Evolutionary conservation across 2,113 vertebrate genomes (phyloP), one percentile per base, ranked within the genome.

Genomic region (Cyphotilapia sp.): DNA sequence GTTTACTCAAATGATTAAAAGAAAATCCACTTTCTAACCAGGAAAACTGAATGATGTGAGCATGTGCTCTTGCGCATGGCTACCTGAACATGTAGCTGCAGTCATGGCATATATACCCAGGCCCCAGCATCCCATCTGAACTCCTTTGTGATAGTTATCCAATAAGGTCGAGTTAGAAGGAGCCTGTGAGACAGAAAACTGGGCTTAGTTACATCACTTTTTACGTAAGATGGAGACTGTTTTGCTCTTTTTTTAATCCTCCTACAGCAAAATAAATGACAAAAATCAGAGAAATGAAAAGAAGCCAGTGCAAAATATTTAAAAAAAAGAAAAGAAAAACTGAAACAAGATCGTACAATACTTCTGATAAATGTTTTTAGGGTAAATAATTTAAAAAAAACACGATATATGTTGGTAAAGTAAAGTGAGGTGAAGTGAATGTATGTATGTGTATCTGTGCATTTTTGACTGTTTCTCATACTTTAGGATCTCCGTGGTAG

Each of bases 71-170:
- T 66, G 22, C 3, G 5, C 38, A n/a, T 76, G 27, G 59, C 69
- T 92, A 99, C 98, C 98, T 94, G 99, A 99, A 93, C 98, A 99
- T 40, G 97, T 95, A 0, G 99, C 98, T 81, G 98, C 98, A 4
- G 98, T 99, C 92, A 98, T 95, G 71, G 99, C 98, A 14, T 99
- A 99, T 51, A 99, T 98, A n/a, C 98, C 98, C 89, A 99, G 95
- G 1, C 98, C 99, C 99, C 99, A 99, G 91, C 98, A 99, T 13
- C 98, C 99, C 98, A 99, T 99, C 96, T 99, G 98, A 81, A 99
- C 98, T 2, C 99, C 99, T 9, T 90, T 96, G 4, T 98, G 97
- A 89, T 99, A 99, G 91, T 96, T 97, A 0, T 96, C 96, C 80
- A 98, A 94, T 9, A 95, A 93, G 0, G 98, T 98, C 0, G 98